phyloP scores from a whole-genome alignment of 2,113 vertebrate genomes.

The Coracopsis vasa region DNA sequence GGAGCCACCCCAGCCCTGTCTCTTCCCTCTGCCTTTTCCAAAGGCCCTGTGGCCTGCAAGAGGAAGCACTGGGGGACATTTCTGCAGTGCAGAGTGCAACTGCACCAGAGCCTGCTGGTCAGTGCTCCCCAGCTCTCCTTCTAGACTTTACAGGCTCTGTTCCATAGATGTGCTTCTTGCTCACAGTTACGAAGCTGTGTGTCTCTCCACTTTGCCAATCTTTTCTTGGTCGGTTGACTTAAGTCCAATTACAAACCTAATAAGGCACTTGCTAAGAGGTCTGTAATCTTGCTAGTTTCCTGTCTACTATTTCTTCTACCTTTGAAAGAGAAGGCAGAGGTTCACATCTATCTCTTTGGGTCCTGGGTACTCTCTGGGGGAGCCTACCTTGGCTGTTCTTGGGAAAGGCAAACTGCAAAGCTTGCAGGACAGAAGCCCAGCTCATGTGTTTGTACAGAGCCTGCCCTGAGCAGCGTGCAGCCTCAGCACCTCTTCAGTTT shows the following conservation, averaged over 20 bases:
- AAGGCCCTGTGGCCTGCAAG: neutral
- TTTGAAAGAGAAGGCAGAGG: neutral
- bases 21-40: neutral
- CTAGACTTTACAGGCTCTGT: neutral
- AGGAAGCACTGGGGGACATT: neutral
- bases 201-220: neutral
- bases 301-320: neutral
- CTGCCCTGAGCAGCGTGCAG: neutral
- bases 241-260: neutral
- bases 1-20: neutral
- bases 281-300: neutral
- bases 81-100: fast-evolving
- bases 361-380: neutral
- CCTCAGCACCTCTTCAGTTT: neutral
- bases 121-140: neutral
- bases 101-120: neutral
- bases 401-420: neutral
- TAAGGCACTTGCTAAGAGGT: neutral
- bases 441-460: neutral
- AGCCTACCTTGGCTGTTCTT: neutral
- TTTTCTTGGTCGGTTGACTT: neutral
- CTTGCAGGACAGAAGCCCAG: neutral
- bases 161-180: neutral
- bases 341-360: neutral
- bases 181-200: neutral